Percentiles rank a stretch among this genome's conserved stretches.
Evolutionary conservation across 2,113 vertebrate species (phyloP).

Genomic region (Saccopteryx leptura): DNA sequence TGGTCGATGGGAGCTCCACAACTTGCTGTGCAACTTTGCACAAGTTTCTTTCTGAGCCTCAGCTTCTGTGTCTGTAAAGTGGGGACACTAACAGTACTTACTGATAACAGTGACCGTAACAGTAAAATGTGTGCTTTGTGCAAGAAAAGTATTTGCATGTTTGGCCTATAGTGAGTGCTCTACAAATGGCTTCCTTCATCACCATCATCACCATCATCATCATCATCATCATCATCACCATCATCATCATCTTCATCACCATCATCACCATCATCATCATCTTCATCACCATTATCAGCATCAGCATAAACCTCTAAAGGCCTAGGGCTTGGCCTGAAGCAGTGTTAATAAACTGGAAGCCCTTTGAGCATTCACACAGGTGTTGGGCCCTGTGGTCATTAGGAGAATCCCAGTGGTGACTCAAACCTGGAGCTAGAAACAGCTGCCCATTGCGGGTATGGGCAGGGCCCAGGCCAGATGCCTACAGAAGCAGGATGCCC

Average conservation of each 20-base stretch:
- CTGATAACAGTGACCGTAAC: neutral
- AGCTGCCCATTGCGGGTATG: accelerated
- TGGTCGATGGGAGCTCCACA: neutral
- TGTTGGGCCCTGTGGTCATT: neutral
- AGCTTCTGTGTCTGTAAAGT: neutral
- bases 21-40: neutral
- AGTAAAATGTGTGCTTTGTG: neutral
- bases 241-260: neutral
- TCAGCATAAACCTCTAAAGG: neutral
- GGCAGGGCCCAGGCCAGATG: neutral
- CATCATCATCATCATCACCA: too few species aligned
- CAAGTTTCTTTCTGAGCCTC: neutral
- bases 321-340: neutral
- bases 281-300: too few species aligned
- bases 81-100: neutral
- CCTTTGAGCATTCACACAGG: neutral
- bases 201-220: accelerated
- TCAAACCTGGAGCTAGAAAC: neutral
- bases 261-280: accelerated
- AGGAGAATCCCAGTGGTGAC: neutral
- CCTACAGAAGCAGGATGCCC: neutral
- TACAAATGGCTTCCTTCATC: too few species aligned
- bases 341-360: too few species aligned
- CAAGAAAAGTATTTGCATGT: neutral
- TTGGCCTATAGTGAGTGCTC: neutral